These are phyloP conservation scores for Lithophane ornitopus DNA, from an alignment of 2,888 invertebrate genomes.

Conservation along the genomic window DNA sequence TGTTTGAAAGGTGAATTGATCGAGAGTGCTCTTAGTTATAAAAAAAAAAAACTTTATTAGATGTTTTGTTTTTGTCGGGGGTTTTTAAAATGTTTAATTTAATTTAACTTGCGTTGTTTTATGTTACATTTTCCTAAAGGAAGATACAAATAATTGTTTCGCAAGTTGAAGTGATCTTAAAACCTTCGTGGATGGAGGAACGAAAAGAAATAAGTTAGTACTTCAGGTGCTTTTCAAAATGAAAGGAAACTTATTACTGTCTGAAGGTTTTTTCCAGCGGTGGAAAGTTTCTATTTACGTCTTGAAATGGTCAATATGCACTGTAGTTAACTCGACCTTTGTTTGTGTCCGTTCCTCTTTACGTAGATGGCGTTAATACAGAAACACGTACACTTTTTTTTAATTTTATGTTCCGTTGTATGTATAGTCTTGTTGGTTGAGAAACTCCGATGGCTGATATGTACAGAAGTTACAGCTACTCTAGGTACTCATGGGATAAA, in stretches of 20 bases:
- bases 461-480: too few relatives aligned
- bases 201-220: not conserved
- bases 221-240: conserved; percentile 5
- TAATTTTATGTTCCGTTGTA: too few relatives aligned
- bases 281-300: conserved; percentile 44
- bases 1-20: too few relatives aligned
- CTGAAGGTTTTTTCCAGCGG: conserved; percentile 26
- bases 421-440: too few relatives aligned
- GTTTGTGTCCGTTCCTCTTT: conserved; percentile 15
- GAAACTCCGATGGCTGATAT: too few relatives aligned
- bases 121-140: not conserved
- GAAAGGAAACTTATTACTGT: not conserved
- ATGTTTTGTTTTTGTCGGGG: too few relatives aligned
- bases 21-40: too few relatives aligned
- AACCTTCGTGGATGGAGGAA: too few relatives aligned
- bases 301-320: conserved; percentile 37
- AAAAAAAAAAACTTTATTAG: too few relatives aligned
- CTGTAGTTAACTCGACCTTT: conserved; percentile 26
- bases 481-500: too few relatives aligned
- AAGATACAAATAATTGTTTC: not conserved
- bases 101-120: too few relatives aligned
- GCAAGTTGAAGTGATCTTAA: not conserved
- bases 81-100: too few relatives aligned
- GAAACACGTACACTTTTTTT: not conserved
- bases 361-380: not conserved